Evolutionary conservation across 2,888 invertebrate species (phyloP).

Genomic region (Melangyna quadrimaculata): DNA sequence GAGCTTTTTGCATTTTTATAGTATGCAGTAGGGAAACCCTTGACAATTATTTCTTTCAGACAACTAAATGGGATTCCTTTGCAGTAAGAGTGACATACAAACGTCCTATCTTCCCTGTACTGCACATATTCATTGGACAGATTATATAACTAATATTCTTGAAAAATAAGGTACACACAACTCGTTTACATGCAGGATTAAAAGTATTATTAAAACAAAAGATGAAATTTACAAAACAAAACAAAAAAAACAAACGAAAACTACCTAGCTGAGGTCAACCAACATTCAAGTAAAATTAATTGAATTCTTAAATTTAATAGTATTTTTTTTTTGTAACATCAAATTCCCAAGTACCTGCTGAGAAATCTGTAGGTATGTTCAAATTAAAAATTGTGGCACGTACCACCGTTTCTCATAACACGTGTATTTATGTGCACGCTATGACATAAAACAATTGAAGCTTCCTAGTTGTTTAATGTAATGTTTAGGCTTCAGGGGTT

Average conservation of each 20-base stretch:
- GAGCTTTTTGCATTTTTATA: no score
- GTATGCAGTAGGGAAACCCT: no score
- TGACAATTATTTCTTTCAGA: no score
- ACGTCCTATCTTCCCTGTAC: no score
- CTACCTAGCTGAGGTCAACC: not conserved
- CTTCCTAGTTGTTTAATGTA: constrained; percentile 60
- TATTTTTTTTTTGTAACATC: constrained; percentile 15
- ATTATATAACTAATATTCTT: no score
- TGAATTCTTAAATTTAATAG: not conserved
- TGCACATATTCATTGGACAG: no score
- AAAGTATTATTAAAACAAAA: not conserved
- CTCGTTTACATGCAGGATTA: no score
- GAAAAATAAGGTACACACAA: no score
- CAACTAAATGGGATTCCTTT: no score
- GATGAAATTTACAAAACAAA: not conserved
- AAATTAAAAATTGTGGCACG: constrained; percentile 58
- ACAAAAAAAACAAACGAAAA: not conserved
- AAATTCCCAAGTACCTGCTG: not conserved
- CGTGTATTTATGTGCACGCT: constrained; percentile 46
- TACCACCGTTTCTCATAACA: constrained; percentile 27
- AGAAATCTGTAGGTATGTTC: no score
- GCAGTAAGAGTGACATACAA: no score
- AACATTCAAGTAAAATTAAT: not conserved
- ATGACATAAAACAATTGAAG: constrained; percentile 68
- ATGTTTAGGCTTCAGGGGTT: constrained; percentile 19